Evolutionary conservation across 2,888 invertebrate genomes (phyloP).

Genomic region (Conistra vaccinii): DNA sequence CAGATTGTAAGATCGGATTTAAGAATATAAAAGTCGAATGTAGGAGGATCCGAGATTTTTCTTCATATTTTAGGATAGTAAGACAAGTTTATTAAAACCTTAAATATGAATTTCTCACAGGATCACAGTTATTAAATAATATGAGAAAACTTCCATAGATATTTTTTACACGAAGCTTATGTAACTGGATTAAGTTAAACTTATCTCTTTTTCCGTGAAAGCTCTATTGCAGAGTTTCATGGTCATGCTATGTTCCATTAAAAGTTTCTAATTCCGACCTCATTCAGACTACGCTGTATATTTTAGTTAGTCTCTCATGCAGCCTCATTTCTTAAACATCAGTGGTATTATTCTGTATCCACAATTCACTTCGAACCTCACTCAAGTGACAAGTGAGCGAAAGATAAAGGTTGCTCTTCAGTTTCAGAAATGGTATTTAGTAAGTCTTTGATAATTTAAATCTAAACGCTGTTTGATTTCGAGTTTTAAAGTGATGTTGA

Average conservation of each 20-base stretch:
- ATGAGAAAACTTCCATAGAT: slow-evolving; percentile 28
- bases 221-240: slow-evolving; percentile 33
- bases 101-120: neutral
- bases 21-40: neutral
- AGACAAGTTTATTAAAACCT: slow-evolving; percentile 25
- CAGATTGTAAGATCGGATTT: neutral
- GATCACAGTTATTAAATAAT: slow-evolving; percentile 25
- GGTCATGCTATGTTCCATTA: slow-evolving; percentile 31
- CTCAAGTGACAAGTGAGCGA: neutral
- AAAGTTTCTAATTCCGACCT: slow-evolving; percentile 24
- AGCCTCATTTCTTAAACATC: slow-evolving; percentile 17
- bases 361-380: neutral
- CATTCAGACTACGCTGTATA: slow-evolving; percentile 15
- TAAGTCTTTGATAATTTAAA: neutral
- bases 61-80: slow-evolving; percentile 1
- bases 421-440: neutral
- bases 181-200: slow-evolving; percentile 20
- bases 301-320: slow-evolving; percentile 18
- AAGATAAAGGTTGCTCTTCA: neutral
- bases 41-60: neutral
- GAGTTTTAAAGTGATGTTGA: too few species aligned
- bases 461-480: neutral
- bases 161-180: slow-evolving; percentile 17
- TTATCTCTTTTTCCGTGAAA: slow-evolving; percentile 38
- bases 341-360: slow-evolving; percentile 13